Conservation (phyloP, 2,797 vertebrate genomes). For the Australoheros facetus region DNA sequence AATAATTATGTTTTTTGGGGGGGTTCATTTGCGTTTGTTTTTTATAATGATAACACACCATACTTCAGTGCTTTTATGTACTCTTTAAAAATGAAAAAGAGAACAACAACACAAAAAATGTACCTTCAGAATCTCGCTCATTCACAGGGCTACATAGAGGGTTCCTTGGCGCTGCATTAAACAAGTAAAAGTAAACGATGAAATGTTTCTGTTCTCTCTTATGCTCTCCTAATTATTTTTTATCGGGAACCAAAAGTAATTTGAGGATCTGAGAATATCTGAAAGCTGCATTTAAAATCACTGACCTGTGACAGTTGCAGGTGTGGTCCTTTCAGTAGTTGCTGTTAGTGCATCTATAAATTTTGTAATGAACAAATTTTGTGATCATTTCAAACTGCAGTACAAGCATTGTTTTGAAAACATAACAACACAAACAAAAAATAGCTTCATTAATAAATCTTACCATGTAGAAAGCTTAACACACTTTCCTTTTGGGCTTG, state of each 20-base stretch:
- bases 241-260: conserved; percentile 32
- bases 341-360: conserved; percentile 54
- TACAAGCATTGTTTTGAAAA: neutral
- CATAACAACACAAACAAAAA: neutral
- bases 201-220: conserved; percentile 13
- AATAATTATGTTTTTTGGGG: neutral
- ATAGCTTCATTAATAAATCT: neutral
- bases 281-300: neutral
- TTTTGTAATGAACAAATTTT: neutral
- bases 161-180: conserved; percentile 40
- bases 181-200: neutral
- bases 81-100: neutral
- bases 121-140: conserved; percentile 57
- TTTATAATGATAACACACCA: neutral
- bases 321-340: conserved; percentile 27
- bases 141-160: conserved; percentile 13
- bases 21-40: neutral
- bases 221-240: neutral
- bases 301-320: conserved; percentile 59
- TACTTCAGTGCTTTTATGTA: neutral
- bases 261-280: conserved; percentile 25
- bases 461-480: conserved; percentile 68
- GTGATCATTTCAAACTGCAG: neutral
- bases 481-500: conserved; percentile 59
- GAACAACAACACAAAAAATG: neutral